Evolutionary conservation across 2,888 invertebrate genomes (phyloP), one percentile per base, ranked within the genome.

Genomic region (Augiades crinisus): DNA sequence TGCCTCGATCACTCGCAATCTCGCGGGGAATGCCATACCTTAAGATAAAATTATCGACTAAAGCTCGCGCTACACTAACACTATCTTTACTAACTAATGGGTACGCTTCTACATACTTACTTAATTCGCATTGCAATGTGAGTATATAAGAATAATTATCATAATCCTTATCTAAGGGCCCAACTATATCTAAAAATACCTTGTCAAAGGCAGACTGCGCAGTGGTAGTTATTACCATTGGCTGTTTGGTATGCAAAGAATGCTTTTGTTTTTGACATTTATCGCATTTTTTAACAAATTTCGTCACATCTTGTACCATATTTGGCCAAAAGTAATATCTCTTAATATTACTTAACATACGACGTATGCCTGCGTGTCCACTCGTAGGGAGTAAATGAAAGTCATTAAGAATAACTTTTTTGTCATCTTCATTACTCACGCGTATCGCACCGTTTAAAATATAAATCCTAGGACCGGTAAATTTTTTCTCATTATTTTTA

Each of bases 341-440:
- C 19, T 57, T 54, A 6, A 57, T 56, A 50, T 59, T 62, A 46
- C 57, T 65, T 0, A 40, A 6, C 63, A 64, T 64, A 6, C 61
- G 13, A 14, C 55, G 54, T 5, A 62, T 57, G n/a, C 58, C 56
- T 12, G 56, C 56, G 38, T 58, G 58, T 17, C 54, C 56, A 50
- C 58, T 56, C 4, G 53, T 58, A 7, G 58, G 62, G 12, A 61
- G 22, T 6, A 61, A 34, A 40, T 61, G 58, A 21, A 56, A 60
- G 17, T 61, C 62, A 45, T 60, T 58, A 5, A 58, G 8, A 7
- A 59, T 57, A 5, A 56, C 51, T 40, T 19, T 37, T 44, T 22
- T 50, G n/a, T 59, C 55, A 34, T 59, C 55, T 47, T 53, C 51
- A 40, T 54, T 37, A 12, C 40, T 22, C 10, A 61, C 50, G 22